Evolutionary conservation across 1,140 invertebrate genomes (phyloP).

Genomic region (Leptinotarsa defecta): DNA sequence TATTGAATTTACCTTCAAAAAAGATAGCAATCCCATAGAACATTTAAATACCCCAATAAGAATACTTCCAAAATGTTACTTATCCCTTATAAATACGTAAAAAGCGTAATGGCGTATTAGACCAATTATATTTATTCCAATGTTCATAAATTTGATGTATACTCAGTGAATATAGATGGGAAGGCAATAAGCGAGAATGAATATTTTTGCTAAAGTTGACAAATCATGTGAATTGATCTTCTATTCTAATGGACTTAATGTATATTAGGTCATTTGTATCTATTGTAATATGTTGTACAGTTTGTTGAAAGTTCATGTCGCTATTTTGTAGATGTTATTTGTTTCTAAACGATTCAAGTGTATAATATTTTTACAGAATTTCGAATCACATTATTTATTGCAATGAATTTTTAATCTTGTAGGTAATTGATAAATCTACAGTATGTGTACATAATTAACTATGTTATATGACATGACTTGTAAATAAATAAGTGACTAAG

Average conservation of each 20-base stretch:
- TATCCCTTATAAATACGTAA: too few relatives aligned
- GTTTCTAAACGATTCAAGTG: constrained; percentile 33
- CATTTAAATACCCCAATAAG: too few relatives aligned
- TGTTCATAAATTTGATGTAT: too few relatives aligned
- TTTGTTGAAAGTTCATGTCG: constrained; percentile 37
- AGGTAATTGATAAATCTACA: constrained; percentile 35
- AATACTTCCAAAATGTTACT: too few relatives aligned
- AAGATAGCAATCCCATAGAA: too few relatives aligned
- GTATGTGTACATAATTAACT: constrained; percentile 18
- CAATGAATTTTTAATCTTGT: constrained; percentile 35
- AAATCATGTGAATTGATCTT: too few relatives aligned
- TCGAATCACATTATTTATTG: constrained; percentile 36
- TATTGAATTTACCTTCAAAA: too few relatives aligned
- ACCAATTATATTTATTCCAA: too few relatives aligned
- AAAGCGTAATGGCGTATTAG: too few relatives aligned
- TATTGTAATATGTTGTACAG: constrained; percentile 39
- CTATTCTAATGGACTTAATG: background rate
- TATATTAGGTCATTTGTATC: constrained; percentile 26
- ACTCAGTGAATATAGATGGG: too few relatives aligned
- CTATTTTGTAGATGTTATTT: constrained; percentile 39
- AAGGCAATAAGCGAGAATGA: too few relatives aligned
- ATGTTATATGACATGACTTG: constrained; percentile 40
- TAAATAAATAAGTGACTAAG: constrained; percentile 31
- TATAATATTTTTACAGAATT: constrained; percentile 39
- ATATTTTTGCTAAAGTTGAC: too few relatives aligned